These are phyloP conservation scores for rabbit (Oryctolagus cuniculus) DNA, from an alignment of 2,113 vertebrate species.

Conservation along the genomic window DNA sequence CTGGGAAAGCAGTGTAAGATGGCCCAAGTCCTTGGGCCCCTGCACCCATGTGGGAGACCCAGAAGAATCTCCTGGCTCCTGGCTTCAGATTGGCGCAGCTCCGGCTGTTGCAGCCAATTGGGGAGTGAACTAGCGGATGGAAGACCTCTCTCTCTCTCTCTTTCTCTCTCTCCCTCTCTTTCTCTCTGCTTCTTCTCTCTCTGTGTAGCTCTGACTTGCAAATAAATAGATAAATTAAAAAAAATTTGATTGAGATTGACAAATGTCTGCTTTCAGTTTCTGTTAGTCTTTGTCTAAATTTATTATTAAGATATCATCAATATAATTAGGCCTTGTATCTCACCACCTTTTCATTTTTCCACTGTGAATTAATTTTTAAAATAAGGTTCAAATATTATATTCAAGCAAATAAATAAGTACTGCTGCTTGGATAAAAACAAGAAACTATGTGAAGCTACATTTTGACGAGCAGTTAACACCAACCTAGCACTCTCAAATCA, in stretches of 20 bases:
- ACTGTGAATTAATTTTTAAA: constrained; percentile 47
- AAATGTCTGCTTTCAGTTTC: constrained; percentile 7
- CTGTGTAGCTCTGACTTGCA: too few relatives aligned
- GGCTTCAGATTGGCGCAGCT: too few relatives aligned
- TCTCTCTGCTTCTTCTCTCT: too few relatives aligned
- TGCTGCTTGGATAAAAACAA: constrained; percentile 48
- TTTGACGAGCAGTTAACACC: background rate
- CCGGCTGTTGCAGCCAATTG: too few relatives aligned
- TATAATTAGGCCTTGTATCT: constrained; percentile 20
- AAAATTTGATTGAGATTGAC: background rate
- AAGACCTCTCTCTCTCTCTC: too few relatives aligned
- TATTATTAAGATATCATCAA: background rate
- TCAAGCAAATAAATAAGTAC: constrained; percentile 55
- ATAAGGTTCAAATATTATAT: constrained; percentile 55
- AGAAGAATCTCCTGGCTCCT: too few relatives aligned
- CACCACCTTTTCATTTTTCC: constrained; percentile 42
- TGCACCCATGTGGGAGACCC: too few relatives aligned
- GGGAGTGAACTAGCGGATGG: too few relatives aligned
- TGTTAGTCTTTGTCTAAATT: constrained; percentile 48
- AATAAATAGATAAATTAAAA: too few relatives aligned
- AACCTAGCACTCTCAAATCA: constrained; percentile 31
- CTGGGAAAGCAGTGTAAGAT: too few relatives aligned
- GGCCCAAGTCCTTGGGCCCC: too few relatives aligned
- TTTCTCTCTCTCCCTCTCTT: too few relatives aligned
- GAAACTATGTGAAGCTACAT: constrained; percentile 28